Percentiles rank a stretch among this genome's conserved stretches.
phyloP scores from a whole-genome alignment of 2,888 invertebrate genomes.

The Sepiola atlantica region DNA sequence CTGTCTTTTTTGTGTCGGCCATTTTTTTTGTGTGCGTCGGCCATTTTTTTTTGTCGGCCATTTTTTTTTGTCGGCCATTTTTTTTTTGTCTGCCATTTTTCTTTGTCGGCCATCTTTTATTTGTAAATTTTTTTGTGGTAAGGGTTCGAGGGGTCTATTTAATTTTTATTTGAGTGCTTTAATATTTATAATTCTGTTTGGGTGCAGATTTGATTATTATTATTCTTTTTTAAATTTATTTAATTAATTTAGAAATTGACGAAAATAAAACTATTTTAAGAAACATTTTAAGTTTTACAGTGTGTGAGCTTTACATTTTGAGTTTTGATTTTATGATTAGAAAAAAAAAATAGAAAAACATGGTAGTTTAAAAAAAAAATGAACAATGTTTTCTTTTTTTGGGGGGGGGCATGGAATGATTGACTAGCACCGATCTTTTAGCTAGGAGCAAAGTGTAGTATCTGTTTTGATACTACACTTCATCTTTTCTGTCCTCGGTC shows the following conservation, averaged over 20 bases:
- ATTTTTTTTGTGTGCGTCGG: background rate
- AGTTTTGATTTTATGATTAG: background rate
- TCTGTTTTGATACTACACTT: too few species aligned
- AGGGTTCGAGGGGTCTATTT: too few species aligned
- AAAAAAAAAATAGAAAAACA: background rate
- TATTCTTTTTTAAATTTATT: too few species aligned
- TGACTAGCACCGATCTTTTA: background rate
- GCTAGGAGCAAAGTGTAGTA: too few species aligned
- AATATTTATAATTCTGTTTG: background rate
- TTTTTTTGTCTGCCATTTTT: too few species aligned
- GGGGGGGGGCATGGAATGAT: background rate
- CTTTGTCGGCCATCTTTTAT: too few species aligned
- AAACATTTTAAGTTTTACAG: too few species aligned
- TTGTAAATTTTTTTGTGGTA: too few species aligned
- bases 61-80: too few species aligned
- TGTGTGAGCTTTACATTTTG: background rate
- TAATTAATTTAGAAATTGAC: background rate
- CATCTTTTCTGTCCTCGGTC: too few species aligned
- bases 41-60: background rate
- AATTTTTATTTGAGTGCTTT: background rate
- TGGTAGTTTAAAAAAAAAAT: background rate
- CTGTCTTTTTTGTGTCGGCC: background rate
- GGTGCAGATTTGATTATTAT: background rate
- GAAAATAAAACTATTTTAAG: background rate
- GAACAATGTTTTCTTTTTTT: background rate